Percentiles rank a stretch among this genome's conserved stretches.
phyloP scores from a whole-genome alignment of 2,888 invertebrate species.

The Odiellus spinosus region DNA sequence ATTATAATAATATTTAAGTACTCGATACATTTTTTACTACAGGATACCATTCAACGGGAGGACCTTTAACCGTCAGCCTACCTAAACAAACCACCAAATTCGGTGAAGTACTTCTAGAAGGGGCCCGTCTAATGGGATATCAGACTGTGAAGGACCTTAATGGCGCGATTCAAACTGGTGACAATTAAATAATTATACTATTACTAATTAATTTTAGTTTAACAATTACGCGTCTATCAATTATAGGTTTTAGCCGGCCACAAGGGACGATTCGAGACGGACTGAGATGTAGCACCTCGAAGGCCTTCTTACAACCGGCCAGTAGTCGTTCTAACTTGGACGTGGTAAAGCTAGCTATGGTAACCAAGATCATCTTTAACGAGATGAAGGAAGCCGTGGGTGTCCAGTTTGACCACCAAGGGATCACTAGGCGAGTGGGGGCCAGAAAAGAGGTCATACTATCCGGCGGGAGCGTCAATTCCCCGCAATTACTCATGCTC shows the following conservation, averaged over 20 bases:
- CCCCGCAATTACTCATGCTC: conserved; percentile 37
- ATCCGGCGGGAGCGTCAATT: conserved; percentile 36
- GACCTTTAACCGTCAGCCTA: conserved; percentile 18
- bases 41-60: conserved; percentile 21
- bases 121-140: conserved; percentile 18
- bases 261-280: conserved; percentile 74
- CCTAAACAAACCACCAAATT: conserved; percentile 18
- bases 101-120: conserved; percentile 18
- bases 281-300: conserved; percentile 69
- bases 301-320: conserved; percentile 67
- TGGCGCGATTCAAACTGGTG: conserved; percentile 20
- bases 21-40: too few species aligned
- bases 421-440: conserved; percentile 17
- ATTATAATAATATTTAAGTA: too few species aligned
- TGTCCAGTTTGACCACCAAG: conserved; percentile 24
- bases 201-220: too few species aligned
- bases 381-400: conserved; percentile 23
- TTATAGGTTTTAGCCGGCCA: conserved; percentile 67
- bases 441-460: conserved; percentile 33
- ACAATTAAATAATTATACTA: too few species aligned
- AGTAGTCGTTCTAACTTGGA: conserved; percentile 61
- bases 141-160: conserved; percentile 19
- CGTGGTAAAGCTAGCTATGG: conserved; percentile 63
- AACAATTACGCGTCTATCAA: too few species aligned
- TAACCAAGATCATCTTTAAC: conserved; percentile 41